Evolutionary conservation across 2,888 invertebrate genomes (phyloP), one percentile per base, ranked within the genome.

Genomic region (Syrphus vitripennis): DNA sequence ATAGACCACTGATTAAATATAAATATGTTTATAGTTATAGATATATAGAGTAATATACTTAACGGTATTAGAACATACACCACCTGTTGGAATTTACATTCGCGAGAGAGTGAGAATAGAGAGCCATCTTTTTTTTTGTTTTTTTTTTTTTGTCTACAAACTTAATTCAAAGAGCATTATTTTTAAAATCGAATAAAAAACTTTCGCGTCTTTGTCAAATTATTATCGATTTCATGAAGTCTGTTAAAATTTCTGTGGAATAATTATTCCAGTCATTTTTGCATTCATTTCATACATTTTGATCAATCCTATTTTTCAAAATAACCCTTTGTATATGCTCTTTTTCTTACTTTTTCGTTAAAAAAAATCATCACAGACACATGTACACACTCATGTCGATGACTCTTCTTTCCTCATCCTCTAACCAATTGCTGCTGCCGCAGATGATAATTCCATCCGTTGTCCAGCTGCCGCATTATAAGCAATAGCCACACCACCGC

Each of bases 341-440:
- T 42, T 37, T 67, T 45, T 65, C n/a, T 24, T 65, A 24, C 26
- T 61, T 74, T 59, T 42, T 48, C 4, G 2, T 53, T 19, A 12
- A 26, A 45, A 29, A 9, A 26, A 42, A 59, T 76, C 76, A 71
- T 71, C 65, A 67, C 45, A 75, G 67, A 34, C 67, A 67, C 45
- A 69, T 48, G 72, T 61, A 70, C 37, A 57, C 50, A 29, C 24
- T 63, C 42, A 77, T 26, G 29, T 72, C 69, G 86, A 86, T 86
- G 86, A 86, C 82, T 82, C 78, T 77, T 78, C 86, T 86, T 86
- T 86, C 84, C 86, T 86, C 86, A 86, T 74, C 82, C 86, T 78
- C 86, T 74, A 78, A 69, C 82, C 63, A 77, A 69, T 16, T 70
- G 57, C 50, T 50, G 63, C 16, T 48, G 48, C 12, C 26, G 65